These are phyloP conservation scores for Spinus pinus DNA, from an alignment of 2,797 vertebrate genomes.

Conservation along the genomic window DNA sequence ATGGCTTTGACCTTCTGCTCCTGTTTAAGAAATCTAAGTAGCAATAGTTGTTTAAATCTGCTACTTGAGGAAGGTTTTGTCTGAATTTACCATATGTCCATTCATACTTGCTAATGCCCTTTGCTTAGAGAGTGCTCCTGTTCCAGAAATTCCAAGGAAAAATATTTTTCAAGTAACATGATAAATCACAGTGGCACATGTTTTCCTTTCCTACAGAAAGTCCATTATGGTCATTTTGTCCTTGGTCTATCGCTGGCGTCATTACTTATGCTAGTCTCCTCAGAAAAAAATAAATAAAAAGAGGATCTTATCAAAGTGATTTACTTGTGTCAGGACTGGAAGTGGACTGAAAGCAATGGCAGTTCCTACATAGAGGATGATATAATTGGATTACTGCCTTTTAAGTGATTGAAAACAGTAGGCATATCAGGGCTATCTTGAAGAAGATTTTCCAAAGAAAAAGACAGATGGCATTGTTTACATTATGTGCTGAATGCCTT, in stretches of 20 bases:
- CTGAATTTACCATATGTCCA: background rate
- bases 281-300: slow-evolving; percentile 42
- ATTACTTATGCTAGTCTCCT: slow-evolving; percentile 70
- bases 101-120: background rate
- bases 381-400: slow-evolving; percentile 79
- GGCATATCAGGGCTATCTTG: slow-evolving; percentile 70
- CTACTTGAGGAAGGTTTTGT: background rate
- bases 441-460: slow-evolving; percentile 71
- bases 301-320: slow-evolving; percentile 76
- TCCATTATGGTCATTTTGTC: slow-evolving; percentile 66
- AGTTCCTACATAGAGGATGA: slow-evolving; percentile 65
- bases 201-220: slow-evolving; percentile 58
- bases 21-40: background rate
- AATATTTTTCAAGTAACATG: slow-evolving; percentile 28
- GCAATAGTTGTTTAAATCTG: background rate
- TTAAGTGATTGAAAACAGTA: slow-evolving; percentile 81
- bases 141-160: slow-evolving; percentile 47
- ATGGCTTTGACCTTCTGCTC: background rate
- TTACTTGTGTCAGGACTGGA: slow-evolving; percentile 74
- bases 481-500: slow-evolving; percentile 33
- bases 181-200: slow-evolving; percentile 41
- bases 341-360: slow-evolving; percentile 75
- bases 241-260: slow-evolving; percentile 68
- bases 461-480: slow-evolving; percentile 68
- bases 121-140: background rate